Conservation (phyloP, 2,113 vertebrate species). For the Bubo blakistoni region DNA sequence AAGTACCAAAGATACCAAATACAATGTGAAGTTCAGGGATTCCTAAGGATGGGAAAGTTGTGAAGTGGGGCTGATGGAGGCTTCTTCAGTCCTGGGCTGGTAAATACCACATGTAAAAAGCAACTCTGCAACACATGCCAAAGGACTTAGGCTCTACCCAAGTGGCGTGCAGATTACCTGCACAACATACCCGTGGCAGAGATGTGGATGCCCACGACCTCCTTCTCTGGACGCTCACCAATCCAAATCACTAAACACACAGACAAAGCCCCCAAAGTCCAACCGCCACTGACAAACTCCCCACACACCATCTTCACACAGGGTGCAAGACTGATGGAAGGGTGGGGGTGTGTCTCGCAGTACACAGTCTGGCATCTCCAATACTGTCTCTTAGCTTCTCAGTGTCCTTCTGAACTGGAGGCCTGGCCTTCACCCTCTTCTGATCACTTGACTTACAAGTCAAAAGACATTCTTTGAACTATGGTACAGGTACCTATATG, state of each 20-base stretch:
- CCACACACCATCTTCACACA: rapidly evolving
- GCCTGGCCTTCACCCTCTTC: not conserved
- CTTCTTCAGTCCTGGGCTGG: not conserved
- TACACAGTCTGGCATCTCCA: not conserved
- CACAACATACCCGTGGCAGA: rapidly evolving
- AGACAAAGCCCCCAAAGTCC: no score
- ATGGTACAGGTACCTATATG: not conserved
- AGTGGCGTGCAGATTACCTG: rapidly evolving
- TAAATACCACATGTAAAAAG: rapidly evolving
- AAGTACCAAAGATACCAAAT: not conserved
- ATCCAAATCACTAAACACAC: no score
- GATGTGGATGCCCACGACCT: not conserved
- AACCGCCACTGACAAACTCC: rapidly evolving
- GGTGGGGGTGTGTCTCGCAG: rapidly evolving
- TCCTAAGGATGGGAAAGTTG: not conserved
- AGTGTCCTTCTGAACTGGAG: not conserved
- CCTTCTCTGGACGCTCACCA: not conserved
- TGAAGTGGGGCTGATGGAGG: not conserved
- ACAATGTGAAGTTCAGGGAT: no score
- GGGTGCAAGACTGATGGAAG: no score
- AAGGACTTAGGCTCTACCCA: no score
- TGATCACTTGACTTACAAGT: not conserved
- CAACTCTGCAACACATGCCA: not conserved
- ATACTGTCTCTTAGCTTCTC: no score
- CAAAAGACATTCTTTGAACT: not conserved